Conservation (phyloP, 2,888 invertebrate genomes). For the Allophyes oxyacanthae region DNA sequence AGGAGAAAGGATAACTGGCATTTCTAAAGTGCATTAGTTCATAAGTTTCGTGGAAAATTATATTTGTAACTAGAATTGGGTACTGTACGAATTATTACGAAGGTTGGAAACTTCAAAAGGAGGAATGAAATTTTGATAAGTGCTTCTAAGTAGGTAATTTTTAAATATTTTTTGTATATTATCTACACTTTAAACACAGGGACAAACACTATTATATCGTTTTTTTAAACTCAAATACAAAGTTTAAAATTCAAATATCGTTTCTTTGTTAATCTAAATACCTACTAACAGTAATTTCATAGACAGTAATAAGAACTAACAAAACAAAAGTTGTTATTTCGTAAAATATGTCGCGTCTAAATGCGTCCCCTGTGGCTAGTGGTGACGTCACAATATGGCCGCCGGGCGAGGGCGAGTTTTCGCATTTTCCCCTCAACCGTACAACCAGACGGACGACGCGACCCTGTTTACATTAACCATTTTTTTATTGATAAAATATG, state of each 20-base stretch:
- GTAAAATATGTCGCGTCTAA: constrained; percentile 50
- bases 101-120: constrained; percentile 5
- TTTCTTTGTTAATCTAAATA: neutral
- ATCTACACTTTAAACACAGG: no score
- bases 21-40: constrained; percentile 64
- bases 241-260: no score
- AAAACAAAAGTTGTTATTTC: constrained; percentile 3
- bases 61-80: constrained; percentile 38
- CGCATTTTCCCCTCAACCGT: constrained; percentile 84
- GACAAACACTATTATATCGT: no score
- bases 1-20: constrained; percentile 68
- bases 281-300: no score
- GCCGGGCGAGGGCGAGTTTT: constrained; percentile 82
- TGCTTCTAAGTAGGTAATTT: constrained; percentile 10
- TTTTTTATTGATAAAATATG: constrained; percentile 23
- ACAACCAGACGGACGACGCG: constrained; percentile 61
- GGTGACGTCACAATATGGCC: constrained; percentile 87
- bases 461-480: constrained; percentile 50
- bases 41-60: constrained; percentile 59
- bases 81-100: constrained; percentile 24
- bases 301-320: no score
- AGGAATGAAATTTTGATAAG: constrained; percentile 13
- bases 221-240: no score
- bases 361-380: constrained; percentile 72
- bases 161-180: neutral